Evolutionary conservation across 2,113 vertebrate genomes (phyloP).

Genomic region (Cyprinodon tularosa): DNA sequence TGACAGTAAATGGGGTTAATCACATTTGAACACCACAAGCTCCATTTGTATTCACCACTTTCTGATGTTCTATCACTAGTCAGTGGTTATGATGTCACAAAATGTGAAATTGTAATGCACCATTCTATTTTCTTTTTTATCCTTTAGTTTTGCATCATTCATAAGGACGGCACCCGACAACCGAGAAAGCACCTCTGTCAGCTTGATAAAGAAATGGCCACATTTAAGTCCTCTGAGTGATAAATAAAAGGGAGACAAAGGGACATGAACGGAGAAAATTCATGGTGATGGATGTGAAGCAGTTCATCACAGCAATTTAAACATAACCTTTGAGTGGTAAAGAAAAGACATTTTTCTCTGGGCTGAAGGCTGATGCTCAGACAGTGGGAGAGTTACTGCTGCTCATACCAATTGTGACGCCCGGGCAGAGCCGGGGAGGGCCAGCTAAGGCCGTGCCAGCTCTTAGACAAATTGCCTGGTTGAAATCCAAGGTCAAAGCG

Average conservation of each 20-base stretch:
- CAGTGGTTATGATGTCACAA: too few species aligned
- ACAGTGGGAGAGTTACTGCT: conserved; percentile 40
- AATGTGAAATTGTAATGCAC: too few species aligned
- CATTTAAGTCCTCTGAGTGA: conserved; percentile 12
- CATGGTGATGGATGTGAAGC: conserved; percentile 35
- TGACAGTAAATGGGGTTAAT: too few species aligned
- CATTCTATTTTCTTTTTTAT: neutral
- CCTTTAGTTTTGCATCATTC: neutral
- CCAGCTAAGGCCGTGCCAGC: conserved; percentile 47
- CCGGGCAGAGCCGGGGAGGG: conserved; percentile 27
- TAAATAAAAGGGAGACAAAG: conserved; percentile 23
- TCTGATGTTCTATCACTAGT: too few species aligned
- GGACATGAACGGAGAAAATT: conserved; percentile 14
- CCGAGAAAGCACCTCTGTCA: neutral
- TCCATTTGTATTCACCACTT: too few species aligned
- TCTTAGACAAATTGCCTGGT: conserved; percentile 73
- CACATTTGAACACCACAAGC: too few species aligned
- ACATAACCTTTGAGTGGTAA: conserved; percentile 44
- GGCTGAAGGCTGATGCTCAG: conserved; percentile 33
- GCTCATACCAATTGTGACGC: conserved; percentile 48
- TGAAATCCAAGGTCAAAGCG: conserved; percentile 72
- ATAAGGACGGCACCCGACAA: neutral
- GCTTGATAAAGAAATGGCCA: conserved; percentile 1
- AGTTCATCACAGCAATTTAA: conserved; percentile 64
- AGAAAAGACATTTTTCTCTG: conserved; percentile 35